phyloP scores from a whole-genome alignment of 2,888 invertebrate genomes.

The Hypolimnas misippus region DNA sequence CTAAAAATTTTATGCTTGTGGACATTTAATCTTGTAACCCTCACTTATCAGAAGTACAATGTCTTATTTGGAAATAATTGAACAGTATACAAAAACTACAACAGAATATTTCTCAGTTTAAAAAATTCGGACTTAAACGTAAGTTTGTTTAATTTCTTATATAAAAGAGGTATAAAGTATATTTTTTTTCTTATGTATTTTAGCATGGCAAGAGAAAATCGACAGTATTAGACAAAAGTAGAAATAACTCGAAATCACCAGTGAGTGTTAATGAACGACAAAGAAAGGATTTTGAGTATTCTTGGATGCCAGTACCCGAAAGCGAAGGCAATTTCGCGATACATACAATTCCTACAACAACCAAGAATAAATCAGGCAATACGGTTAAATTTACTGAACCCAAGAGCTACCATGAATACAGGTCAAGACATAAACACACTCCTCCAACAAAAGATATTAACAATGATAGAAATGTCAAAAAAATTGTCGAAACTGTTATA shows the following conservation, averaged over 20 bases:
- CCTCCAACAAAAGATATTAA: conserved; percentile 72
- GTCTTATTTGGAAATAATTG: background rate
- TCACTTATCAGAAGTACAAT: background rate
- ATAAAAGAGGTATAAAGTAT: background rate
- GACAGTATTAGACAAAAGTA: conserved; percentile 27
- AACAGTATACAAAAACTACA: background rate
- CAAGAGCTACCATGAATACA: conserved; percentile 76
- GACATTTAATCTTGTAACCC: background rate
- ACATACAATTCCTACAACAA: conserved; percentile 66
- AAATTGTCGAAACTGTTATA: conserved; percentile 54
- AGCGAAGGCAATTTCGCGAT: conserved; percentile 66
- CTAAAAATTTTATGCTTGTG: background rate
- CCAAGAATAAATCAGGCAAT: conserved; percentile 59
- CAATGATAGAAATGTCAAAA: conserved; percentile 44
- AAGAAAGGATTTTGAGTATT: conserved; percentile 66
- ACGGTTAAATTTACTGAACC: conserved; percentile 70
- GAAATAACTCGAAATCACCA: conserved; percentile 55
- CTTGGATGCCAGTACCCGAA: conserved; percentile 80
- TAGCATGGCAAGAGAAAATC: conserved; percentile 52
- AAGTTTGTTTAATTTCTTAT: background rate
- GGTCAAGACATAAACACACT: conserved; percentile 75
- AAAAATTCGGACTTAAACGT: background rate
- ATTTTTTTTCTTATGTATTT: conserved; percentile 10
- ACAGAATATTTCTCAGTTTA: background rate
- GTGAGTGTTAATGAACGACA: conserved; percentile 46